phyloP scores from a whole-genome alignment of 2,113 vertebrate species.

The Zosterops japonicus region DNA sequence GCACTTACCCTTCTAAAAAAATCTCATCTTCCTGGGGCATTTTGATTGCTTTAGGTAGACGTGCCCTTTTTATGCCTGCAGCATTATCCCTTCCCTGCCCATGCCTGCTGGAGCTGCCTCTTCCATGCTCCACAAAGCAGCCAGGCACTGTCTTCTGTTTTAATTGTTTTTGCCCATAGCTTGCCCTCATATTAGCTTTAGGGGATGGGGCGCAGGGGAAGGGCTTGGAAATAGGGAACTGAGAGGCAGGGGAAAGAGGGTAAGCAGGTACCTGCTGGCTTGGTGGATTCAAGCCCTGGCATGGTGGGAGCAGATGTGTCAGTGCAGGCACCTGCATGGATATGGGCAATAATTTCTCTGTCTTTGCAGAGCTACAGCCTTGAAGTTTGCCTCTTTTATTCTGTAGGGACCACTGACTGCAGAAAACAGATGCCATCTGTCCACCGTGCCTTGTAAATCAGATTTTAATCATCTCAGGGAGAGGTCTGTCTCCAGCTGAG shows the following conservation, averaged over 20 bases:
- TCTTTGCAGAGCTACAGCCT: background rate
- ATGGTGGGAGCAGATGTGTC: background rate
- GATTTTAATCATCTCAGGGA: constrained; percentile 16
- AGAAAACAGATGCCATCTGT: constrained; percentile 34
- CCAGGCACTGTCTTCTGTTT: background rate
- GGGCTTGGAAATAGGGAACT: background rate
- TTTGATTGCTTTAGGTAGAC: background rate
- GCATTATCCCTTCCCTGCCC: background rate
- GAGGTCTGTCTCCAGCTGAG: background rate
- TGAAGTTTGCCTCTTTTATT: constrained; percentile 9
- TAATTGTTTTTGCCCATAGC: background rate
- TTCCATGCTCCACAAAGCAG: fast-evolving
- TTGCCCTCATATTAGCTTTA: background rate
- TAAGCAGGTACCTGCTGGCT: background rate
- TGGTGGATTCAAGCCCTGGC: background rate
- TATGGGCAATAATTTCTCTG: background rate
- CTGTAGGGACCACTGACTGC: background rate
- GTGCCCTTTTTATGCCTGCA: background rate
- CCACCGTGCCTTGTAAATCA: constrained; percentile 10
- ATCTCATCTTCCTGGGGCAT: background rate
- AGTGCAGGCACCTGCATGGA: background rate
- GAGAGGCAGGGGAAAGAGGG: background rate
- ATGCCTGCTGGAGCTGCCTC: background rate
- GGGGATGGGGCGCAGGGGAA: background rate
- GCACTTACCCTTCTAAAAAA: background rate